Evolutionary conservation across 2,888 invertebrate genomes (phyloP).

Genomic region (Protonemura montana): DNA sequence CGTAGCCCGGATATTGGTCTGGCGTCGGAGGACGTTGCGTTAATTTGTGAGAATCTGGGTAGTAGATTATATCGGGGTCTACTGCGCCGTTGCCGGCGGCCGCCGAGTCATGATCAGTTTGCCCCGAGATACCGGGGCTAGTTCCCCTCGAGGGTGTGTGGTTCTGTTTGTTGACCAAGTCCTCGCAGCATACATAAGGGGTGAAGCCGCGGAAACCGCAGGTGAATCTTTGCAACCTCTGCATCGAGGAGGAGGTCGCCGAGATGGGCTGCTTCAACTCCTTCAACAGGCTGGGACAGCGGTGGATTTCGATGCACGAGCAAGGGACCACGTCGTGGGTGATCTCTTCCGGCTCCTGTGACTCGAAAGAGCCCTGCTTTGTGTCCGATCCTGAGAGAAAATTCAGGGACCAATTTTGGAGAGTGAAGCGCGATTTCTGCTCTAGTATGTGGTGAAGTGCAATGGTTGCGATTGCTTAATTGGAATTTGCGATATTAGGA

Average conservation of each 20-base stretch:
- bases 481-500: not conserved
- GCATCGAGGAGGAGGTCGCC: conserved; percentile 9
- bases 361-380: not conserved
- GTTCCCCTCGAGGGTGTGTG: not conserved
- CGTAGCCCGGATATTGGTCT: not conserved
- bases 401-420: not conserved
- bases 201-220: conserved; percentile 46
- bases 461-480: not conserved
- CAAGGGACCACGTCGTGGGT: conserved; percentile 30
- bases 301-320: conserved; percentile 26
- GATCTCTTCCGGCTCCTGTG: conserved; percentile 14
- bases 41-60: not conserved
- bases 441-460: not conserved
- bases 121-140: not conserved
- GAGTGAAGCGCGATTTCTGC: not conserved
- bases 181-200: conserved; percentile 45
- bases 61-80: not conserved
- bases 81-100: not conserved
- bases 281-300: conserved; percentile 27
- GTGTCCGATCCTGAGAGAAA: not conserved
- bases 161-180: not conserved
- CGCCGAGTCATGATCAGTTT: not conserved
- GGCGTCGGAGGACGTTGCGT: not conserved
- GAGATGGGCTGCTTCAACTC: conserved; percentile 20
- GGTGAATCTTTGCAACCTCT: conserved; percentile 22